These are phyloP conservation scores for Australoheros facetus DNA, from an alignment of 2,797 vertebrate genomes.

Conservation along the genomic window DNA sequence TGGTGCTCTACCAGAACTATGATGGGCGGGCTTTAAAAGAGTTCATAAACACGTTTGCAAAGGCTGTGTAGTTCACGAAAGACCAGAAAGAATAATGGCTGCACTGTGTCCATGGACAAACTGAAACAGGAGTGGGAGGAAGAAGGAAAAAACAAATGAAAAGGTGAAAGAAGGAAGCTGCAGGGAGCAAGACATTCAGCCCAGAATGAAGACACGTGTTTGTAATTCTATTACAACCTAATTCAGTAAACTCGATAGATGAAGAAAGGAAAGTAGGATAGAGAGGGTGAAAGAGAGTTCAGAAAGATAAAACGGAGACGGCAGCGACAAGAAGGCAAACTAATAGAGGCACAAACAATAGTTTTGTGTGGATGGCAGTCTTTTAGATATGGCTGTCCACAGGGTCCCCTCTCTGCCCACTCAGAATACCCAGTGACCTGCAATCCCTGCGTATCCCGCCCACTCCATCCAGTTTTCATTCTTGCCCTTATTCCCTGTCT, in stretches of 20 bases:
- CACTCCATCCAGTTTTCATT: slow-evolving; percentile 4
- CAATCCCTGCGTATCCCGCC: slow-evolving; percentile 8
- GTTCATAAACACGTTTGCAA: neutral
- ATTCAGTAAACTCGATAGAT: slow-evolving; percentile 58
- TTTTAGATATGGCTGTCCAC: slow-evolving; percentile 1
- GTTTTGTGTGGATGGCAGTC: neutral
- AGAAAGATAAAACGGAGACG: slow-evolving; percentile 23
- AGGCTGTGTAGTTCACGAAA: slow-evolving; percentile 3
- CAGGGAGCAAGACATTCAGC: neutral
- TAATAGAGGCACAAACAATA: slow-evolving; percentile 3
- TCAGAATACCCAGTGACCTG: slow-evolving; percentile 19
- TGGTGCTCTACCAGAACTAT: neutral
- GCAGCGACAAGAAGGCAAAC: neutral
- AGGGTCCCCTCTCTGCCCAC: slow-evolving; percentile 18
- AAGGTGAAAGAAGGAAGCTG: slow-evolving; percentile 24
- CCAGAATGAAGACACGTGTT: slow-evolving; percentile 49
- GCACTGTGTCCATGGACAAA: slow-evolving; percentile 39
- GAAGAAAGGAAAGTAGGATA: slow-evolving; percentile 20
- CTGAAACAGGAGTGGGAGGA: slow-evolving; percentile 45
- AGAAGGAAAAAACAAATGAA: slow-evolving; percentile 32
- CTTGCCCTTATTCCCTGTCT: slow-evolving; percentile 2
- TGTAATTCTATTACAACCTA: slow-evolving; percentile 64
- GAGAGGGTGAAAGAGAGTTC: slow-evolving; percentile 53
- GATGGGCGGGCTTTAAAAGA: neutral
- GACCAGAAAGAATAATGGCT: slow-evolving; percentile 28